Conservation (phyloP, 2,888 invertebrate species). For the Tenodera sinensis region DNA sequence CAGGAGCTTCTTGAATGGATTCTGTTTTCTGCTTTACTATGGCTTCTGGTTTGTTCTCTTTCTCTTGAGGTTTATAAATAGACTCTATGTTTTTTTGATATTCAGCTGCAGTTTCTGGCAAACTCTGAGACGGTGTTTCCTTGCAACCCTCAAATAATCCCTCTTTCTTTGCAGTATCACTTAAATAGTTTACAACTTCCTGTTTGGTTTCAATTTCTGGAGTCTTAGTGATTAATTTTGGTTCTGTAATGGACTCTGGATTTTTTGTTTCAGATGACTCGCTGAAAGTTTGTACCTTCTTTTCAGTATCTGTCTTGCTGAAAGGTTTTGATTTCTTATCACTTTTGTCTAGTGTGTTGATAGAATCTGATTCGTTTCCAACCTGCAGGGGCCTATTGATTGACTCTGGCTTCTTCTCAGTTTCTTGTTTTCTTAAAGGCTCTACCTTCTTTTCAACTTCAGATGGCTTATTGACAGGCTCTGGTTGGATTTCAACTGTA, state of each 20-base stretch:
- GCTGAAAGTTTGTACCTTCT: conserved; percentile 33
- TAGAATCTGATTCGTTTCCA: not conserved
- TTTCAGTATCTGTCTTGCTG: conserved; percentile 30
- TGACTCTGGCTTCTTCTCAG: not conserved
- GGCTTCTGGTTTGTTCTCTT: conserved; percentile 25
- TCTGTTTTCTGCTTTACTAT: conserved; percentile 25
- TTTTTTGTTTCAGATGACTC: conserved; percentile 29
- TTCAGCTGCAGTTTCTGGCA: not conserved
- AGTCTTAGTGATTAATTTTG: not conserved
- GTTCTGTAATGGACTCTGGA: conserved; percentile 31
- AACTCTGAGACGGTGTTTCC: not conserved
- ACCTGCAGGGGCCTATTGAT: not conserved
- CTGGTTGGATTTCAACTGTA: conserved; percentile 30
- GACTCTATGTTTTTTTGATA: not conserved
- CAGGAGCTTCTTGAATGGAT: conserved; percentile 27
- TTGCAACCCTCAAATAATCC: conserved; percentile 13
- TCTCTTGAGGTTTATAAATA: conserved; percentile 16
- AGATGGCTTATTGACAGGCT: conserved; percentile 22
- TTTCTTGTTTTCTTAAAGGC: conserved; percentile 9
- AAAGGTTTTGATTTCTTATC: conserved; percentile 27
- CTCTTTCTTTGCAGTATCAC: not conserved
- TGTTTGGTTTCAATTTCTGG: not conserved
- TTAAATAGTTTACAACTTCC: not conserved
- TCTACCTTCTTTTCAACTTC: conserved; percentile 36
- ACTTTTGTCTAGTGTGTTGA: conserved; percentile 17